Evolutionary conservation across 2,113 vertebrate species (phyloP).

Genomic region (Apistogramma diplotaenia): DNA sequence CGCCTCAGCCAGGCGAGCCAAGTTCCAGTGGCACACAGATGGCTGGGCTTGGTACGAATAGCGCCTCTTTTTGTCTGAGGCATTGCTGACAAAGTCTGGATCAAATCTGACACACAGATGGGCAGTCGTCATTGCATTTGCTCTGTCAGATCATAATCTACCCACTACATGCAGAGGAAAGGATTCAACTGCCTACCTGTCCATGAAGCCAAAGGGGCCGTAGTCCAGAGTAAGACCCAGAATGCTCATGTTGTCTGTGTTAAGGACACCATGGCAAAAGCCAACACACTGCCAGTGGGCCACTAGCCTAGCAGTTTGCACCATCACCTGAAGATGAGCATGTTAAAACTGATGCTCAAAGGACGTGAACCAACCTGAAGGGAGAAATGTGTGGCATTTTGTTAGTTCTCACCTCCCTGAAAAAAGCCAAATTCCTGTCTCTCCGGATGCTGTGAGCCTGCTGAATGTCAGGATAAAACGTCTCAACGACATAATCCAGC

Average conservation of each 20-base stretch:
- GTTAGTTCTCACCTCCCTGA: constrained; percentile 81
- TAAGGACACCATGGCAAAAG: constrained; percentile 93
- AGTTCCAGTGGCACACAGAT: constrained; percentile 89
- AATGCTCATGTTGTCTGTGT: constrained; percentile 96
- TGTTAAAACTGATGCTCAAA: neutral
- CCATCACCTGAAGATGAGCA: constrained; percentile 75
- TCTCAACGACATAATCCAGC: constrained; percentile 87
- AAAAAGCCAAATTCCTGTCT: constrained; percentile 85
- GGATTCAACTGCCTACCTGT: constrained; percentile 81
- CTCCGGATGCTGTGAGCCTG: constrained; percentile 66
- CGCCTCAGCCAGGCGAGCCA: constrained; percentile 86
- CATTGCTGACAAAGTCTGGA: constrained; percentile 89
- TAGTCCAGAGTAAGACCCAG: constrained; percentile 92
- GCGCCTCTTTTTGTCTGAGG: constrained; percentile 85
- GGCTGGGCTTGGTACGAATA: constrained; percentile 89
- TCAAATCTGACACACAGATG: constrained; percentile 80
- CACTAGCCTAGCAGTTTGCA: constrained; percentile 82
- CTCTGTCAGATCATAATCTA: neutral
- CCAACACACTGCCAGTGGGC: constrained; percentile 93
- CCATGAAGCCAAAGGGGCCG: constrained; percentile 92
- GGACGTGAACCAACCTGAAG: neutral
- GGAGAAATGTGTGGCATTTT: neutral
- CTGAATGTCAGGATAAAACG: constrained; percentile 88
- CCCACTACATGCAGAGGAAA: too few relatives aligned
- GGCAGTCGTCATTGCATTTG: neutral